Base-by-base conservation (phyloP, 2,113 vertebrate species). In the Rhagologus leucostigma region DNA sequence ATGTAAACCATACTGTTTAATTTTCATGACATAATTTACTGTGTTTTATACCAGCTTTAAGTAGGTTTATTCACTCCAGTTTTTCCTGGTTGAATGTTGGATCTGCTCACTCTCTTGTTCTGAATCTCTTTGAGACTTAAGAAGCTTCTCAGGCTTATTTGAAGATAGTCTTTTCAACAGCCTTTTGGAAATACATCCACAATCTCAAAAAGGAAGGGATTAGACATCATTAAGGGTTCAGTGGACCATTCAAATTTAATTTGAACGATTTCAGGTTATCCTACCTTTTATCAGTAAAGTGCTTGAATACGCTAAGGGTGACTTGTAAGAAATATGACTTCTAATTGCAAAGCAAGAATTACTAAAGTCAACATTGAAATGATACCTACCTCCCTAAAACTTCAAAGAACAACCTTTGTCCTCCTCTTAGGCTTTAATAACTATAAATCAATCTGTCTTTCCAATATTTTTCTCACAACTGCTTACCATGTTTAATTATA, bases 321-420 rank as follows among this genome's bases (percentile, higher is more conserved):
- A 67, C 57, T 85, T 77, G 35, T 87, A 64, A 94, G 68, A 86
- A 91, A 76, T 60, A 89, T 26, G 33, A 59, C 50, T 63, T 47
- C 44, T 74, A 95, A 57, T 39, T 89, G 62, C 41, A 76, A 65
- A 92, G 74, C 37, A 60, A 35, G 57, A 74, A 27, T 85, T 91
- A 44, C 1, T 37, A 30, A 84, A 92, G 70, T 78, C 63, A 76
- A 15, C 6, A 10, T 10, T 65, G 30, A 81, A 79, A 67, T 84
- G 85, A 70, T 70, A 93, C 35, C 57, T 96, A 81, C 20, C 20
- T 95, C 91, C 53, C 49, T 79, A 39, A 87, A 23, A 89, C 84
- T 94, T 97, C 88, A 96, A 95, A 97, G 83, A 76, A 71, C 94
- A 95, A n/a, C 22, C 33, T 96, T 96, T 96, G 60, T 91, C 35